Base-by-base conservation (phyloP, 2,797 vertebrate genomes). In the Alcedo atthis region DNA sequence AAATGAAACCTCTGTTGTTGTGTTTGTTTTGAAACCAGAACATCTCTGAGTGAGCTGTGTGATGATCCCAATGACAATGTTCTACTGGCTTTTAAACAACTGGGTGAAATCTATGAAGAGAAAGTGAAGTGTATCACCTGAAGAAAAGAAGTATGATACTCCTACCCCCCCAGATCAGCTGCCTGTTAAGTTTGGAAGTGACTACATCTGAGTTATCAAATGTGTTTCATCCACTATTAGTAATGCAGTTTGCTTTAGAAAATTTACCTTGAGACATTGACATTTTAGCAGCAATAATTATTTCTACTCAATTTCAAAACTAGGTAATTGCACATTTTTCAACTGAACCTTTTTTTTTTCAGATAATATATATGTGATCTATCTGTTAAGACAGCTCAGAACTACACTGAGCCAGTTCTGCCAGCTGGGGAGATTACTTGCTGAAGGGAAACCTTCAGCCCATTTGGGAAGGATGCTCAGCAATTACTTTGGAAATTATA, bases 41-140 rank as follows among this genome's bases (percentile, higher is more conserved):
- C 26, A 51, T 95, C 75, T 30, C 55, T 92, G 81, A 54, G 49
- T 53, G 85, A 96, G 55, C 67, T 95, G 26, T 95, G 94, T 22
- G 74, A 93, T 6, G 63, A 93, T 48, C 71, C 74, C 45, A 59
- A 92, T 26, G 94, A 94, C 32, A 59, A 79, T 3, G 84, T 92
- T 85, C 67, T 95, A 20, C 55, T 81, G 46, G 87, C 87, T 64
- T 95, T 94, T 81, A 59, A 95, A 73, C 87, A 96, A 77, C 45
- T 93, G 48, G 35, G 30, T 4, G 1, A 46, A 45, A 75, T 10
- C n/a, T 94, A 88, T 7, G 7, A 30, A 33, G 8, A 37, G 8
- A 96, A 95, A 81, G 35, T 93, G 43, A 11, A 85, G 0, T 4
- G 1, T 24, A 4, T 10, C 30, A 67, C 0, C 20, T 70, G 26